Percentiles rank a stretch among this genome's conserved stretches.
Conservation (phyloP, 2,797 vertebrate species). For the Onychomys torridus region DNA sequence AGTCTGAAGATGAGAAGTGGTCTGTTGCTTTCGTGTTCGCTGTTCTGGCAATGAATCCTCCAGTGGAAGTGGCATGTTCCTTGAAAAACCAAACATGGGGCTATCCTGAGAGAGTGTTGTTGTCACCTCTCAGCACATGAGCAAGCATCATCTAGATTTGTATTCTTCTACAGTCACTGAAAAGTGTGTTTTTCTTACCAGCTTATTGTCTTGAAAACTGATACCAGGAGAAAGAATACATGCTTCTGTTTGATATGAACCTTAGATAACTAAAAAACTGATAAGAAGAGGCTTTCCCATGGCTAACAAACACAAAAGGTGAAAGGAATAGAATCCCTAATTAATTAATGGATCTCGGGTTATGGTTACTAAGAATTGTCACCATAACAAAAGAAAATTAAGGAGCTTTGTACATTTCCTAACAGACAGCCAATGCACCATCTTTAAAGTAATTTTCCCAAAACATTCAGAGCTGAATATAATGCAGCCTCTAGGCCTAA, state of each 20-base stretch:
- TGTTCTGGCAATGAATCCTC: not conserved
- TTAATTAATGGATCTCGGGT: not conserved
- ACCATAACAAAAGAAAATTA: not conserved
- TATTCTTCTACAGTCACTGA: not conserved
- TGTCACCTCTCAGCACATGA: not conserved
- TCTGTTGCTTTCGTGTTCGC: not conserved
- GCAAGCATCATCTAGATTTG: not conserved
- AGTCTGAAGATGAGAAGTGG: constrained; percentile 75
- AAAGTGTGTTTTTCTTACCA: not conserved
- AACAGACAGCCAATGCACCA: not conserved
- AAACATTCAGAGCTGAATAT: not conserved
- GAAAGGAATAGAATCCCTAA: not conserved
- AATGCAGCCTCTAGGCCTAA: not conserved
- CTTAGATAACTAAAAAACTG: not conserved
- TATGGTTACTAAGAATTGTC: not conserved
- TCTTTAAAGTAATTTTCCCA: not conserved
- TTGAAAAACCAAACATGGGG: not conserved
- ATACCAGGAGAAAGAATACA: not conserved
- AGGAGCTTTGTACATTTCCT: not conserved
- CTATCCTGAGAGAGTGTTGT: not conserved
- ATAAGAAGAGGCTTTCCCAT: not conserved
- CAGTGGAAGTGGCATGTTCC: not conserved
- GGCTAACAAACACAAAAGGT: not conserved
- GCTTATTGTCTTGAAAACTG: constrained; percentile 13
- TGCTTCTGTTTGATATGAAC: not conserved